phyloP scores from a whole-genome alignment of 2,888 invertebrate genomes.

The Vandiemenella viatica region DNA sequence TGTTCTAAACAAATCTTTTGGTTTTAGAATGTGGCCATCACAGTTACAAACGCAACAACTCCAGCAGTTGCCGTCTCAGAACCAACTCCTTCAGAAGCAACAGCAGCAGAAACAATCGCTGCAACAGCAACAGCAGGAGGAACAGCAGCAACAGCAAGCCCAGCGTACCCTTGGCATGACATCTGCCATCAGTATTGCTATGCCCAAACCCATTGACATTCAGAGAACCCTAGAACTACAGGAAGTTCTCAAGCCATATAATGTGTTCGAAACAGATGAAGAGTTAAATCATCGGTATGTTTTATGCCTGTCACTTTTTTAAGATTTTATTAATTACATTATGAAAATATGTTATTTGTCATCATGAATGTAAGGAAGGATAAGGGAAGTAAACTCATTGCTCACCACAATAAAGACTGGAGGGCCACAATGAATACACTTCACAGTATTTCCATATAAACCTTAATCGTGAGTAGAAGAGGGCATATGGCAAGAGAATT shows the following conservation, averaged over 20 bases:
- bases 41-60: slow-evolving; percentile 11
- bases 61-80: slow-evolving; percentile 21
- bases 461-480: no score
- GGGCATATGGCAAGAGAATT: no score
- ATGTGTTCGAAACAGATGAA: slow-evolving; percentile 78
- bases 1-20: no score
- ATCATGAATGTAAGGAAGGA: no score
- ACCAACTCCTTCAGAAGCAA: no score
- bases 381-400: no score
- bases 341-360: no score
- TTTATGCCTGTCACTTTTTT: no score
- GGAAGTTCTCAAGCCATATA: slow-evolving; percentile 62
- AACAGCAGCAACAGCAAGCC: slow-evolving; percentile 29
- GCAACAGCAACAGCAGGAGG: slow-evolving; percentile 22
- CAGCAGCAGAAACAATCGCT: slow-evolving; percentile 18
- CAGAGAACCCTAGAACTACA: slow-evolving; percentile 62
- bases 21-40: slow-evolving; percentile 15
- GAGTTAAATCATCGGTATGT: slow-evolving; percentile 67
- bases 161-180: slow-evolving; percentile 74
- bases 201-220: slow-evolving; percentile 63
- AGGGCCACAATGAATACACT: no score
- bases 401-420: no score
- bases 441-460: no score
- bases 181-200: slow-evolving; percentile 80
- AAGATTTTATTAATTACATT: no score